phyloP scores from a whole-genome alignment of 2,888 invertebrate species.

The Sinotaia quadrata region DNA sequence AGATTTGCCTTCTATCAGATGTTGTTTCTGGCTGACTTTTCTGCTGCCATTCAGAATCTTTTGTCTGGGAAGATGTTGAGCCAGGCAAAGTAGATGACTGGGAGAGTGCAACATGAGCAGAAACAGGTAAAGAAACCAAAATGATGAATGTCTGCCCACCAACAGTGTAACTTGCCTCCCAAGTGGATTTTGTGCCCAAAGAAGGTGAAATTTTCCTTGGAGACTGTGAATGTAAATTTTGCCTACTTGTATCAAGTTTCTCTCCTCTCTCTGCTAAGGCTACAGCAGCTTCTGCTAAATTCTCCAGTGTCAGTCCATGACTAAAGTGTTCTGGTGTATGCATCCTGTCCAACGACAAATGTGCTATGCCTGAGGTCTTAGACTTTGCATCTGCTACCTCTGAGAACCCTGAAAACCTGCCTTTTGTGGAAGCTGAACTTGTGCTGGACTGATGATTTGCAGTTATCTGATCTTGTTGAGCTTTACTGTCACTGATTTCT shows the following conservation, averaged over 20 bases:
- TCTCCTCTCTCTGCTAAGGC: neutral
- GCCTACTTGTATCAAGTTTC: no score
- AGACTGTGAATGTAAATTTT: no score
- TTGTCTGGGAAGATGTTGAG: neutral
- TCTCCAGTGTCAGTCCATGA: conserved; percentile 1
- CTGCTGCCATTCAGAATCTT: no score
- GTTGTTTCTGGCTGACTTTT: no score
- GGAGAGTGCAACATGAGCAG: neutral
- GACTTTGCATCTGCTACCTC: neutral
- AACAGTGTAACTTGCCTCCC: conserved; percentile 1
- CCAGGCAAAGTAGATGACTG: neutral
- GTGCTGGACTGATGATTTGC: neutral
- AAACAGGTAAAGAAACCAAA: neutral
- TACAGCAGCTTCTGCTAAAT: neutral
- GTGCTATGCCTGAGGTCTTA: no score
- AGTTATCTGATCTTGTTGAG: neutral
- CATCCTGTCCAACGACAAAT: neutral
- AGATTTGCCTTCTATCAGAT: no score
- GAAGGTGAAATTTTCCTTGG: neutral
- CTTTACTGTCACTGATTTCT: neutral
- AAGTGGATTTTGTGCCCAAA: neutral
- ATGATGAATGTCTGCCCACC: neutral
- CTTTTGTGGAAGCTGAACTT: neutral
- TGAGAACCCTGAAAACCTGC: neutral
- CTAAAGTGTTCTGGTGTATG: neutral